Conservation (phyloP, 2,888 invertebrate genomes). For the Sminthurides aquaticus region DNA sequence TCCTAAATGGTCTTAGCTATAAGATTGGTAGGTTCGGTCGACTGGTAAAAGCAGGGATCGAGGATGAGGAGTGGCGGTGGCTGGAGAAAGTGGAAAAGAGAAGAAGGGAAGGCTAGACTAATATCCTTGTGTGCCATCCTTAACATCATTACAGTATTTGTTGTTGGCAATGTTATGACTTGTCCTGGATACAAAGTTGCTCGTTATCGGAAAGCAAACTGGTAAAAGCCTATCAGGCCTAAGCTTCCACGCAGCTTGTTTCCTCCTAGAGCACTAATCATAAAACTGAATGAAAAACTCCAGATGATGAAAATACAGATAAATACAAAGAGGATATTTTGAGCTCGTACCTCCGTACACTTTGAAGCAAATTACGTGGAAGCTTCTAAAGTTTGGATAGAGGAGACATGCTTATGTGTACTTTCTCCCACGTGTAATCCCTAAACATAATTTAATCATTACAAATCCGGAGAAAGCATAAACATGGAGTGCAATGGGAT, state of each 20-base stretch:
- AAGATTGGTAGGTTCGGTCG: too few species aligned
- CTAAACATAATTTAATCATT: too few species aligned
- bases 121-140: background rate
- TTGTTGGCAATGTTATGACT: background rate
- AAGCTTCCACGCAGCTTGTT: background rate
- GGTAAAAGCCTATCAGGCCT: background rate
- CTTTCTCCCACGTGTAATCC: too few species aligned
- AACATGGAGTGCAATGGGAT: background rate
- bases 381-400: too few species aligned
- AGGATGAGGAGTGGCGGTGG: too few species aligned
- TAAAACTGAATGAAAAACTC: background rate
- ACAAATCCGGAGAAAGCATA: too few species aligned
- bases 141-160: background rate
- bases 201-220: background rate
- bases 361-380: too few species aligned
- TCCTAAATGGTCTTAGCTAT: too few species aligned
- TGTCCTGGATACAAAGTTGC: background rate
- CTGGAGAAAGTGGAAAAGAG: background rate
- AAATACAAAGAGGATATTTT: background rate
- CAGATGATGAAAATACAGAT: background rate
- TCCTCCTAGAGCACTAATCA: background rate
- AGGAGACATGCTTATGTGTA: too few species aligned
- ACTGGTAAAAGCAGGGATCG: too few species aligned
- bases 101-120: background rate
- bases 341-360: background rate